Evolutionary conservation across 2,888 invertebrate species (phyloP).

Genomic region (Trachelus stipa): DNA sequence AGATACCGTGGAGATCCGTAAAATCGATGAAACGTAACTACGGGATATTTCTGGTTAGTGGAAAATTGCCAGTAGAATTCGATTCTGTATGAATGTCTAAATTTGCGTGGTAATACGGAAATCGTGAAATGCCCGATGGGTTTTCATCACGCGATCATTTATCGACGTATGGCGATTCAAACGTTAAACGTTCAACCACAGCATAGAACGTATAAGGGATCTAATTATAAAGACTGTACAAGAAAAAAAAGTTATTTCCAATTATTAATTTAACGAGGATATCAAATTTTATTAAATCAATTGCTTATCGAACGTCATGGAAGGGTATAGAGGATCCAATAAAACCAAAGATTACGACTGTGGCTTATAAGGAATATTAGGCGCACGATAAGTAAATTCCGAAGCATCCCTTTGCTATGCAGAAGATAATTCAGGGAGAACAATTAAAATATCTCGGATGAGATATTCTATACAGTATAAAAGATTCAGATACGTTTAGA

Average conservation of each 20-base stretch:
- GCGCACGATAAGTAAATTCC: neutral
- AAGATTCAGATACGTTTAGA: too few species aligned
- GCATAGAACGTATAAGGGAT: neutral
- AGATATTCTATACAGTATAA: too few species aligned
- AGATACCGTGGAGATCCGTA: neutral
- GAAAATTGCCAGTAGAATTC: neutral
- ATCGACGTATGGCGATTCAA: neutral
- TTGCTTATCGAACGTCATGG: neutral
- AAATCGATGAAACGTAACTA: neutral
- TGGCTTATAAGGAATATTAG: neutral
- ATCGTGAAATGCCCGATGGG: neutral
- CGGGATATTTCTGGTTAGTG: neutral
- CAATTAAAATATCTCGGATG: neutral
- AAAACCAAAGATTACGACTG: neutral
- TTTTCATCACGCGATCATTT: neutral
- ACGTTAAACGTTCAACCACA: neutral
- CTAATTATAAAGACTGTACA: neutral
- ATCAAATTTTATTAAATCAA: neutral
- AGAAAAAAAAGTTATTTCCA: neutral
- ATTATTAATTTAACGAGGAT: neutral
- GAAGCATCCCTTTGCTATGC: neutral
- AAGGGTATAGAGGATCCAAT: neutral
- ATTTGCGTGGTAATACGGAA: neutral
- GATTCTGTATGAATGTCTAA: neutral
- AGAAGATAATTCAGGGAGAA: neutral